Conservation (phyloP, 2,888 invertebrate species). For the Tigriopus californicus region DNA sequence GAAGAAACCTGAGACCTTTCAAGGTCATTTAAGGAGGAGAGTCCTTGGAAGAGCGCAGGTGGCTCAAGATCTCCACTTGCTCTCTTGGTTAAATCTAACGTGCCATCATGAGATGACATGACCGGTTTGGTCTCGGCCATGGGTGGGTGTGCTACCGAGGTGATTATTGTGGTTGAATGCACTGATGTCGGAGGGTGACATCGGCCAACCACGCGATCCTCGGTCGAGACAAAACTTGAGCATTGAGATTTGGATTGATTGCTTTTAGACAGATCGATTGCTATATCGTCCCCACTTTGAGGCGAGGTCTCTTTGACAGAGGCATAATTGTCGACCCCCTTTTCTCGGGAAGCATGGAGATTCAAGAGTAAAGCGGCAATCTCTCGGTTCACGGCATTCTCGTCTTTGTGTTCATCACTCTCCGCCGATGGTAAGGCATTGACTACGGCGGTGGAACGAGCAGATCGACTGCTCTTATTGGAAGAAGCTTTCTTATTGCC, state of each 20-base stretch:
- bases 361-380: conserved; percentile 12
- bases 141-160: background rate
- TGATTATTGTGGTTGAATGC: too few species aligned
- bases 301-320: background rate
- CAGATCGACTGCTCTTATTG: too few species aligned
- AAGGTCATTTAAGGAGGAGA: background rate
- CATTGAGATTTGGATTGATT: background rate
- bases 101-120: background rate
- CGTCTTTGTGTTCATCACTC: background rate
- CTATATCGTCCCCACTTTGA: background rate
- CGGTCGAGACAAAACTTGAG: background rate
- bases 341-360: background rate
- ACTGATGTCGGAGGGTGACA: too few species aligned
- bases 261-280: conserved; percentile 7
- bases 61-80: background rate
- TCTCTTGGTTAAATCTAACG: background rate
- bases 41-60: background rate
- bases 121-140: background rate
- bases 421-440: too few species aligned
- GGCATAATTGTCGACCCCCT: background rate
- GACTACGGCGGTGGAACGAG: too few species aligned
- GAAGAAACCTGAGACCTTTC: background rate
- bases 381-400: conserved; percentile 14
- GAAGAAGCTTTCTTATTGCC: too few species aligned
- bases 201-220: too few species aligned